Evolutionary conservation across 2,888 invertebrate genomes (phyloP), one percentile per base, ranked within the genome.

Genomic region (Carterocephalus palaemon): DNA sequence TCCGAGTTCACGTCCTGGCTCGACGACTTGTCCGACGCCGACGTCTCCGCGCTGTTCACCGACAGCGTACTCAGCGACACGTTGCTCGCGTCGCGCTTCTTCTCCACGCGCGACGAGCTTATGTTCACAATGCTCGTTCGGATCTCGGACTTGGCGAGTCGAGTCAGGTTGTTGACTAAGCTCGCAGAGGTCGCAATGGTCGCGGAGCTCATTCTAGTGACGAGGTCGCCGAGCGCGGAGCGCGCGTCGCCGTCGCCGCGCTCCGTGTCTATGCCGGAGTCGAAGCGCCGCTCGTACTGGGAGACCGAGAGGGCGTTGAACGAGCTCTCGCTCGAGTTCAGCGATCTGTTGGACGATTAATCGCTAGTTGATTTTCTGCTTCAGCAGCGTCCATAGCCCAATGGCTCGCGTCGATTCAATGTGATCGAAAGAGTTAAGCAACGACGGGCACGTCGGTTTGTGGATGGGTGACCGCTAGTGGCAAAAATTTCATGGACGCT

Each of bases 1-100:
- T 88, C 88, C 2, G 85, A 82, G 57, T 81, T 82, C 28, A 86
- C 84, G 23, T 88, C 87, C 64, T 86, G 86, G 26, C 83, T 84
- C 9, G 88, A 88, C 29, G 87, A 87, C 58, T 74, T 73, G 15
- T 85, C 86, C 0, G 84, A 83, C 9, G 69, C 80, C 0, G 86
- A 84, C 0, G 81, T 82, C 54, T 80, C 87, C 1, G 70, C 76
- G 34, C 79, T 79, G 38, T 86, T 86, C 53, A 87, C 83, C 1
- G 85, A 86, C 17, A 86, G 52, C 22, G 85, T 84, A 33, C 82
- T 82, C 4, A 83, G 55, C 2, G 83, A 84, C 49, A 84, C 78
- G 43, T 79, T 79, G 34, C 76, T 74, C 1, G 71, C 63, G 5
- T 79, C 48, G 45, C 78, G 43, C 36, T 75, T 75, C 64, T 78